These are phyloP conservation scores for Hirtodrosophila trivittata DNA, from an alignment of 2,888 invertebrate genomes.

Conservation along the genomic window DNA sequence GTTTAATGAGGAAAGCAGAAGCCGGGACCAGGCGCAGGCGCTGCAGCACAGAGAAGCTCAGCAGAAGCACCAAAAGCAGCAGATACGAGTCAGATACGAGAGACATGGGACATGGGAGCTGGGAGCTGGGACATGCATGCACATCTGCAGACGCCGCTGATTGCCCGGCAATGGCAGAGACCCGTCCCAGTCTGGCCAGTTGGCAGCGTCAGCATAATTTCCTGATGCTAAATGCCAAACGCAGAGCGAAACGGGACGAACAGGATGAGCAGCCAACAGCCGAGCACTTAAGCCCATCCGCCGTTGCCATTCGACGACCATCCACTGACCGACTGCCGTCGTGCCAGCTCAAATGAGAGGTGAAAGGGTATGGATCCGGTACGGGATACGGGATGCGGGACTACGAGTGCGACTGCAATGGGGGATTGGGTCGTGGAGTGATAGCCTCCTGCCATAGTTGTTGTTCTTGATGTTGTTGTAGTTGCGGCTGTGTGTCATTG, in stretches of 20 bases:
- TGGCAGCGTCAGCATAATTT: conserved; percentile 83
- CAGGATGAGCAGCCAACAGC: conserved; percentile 36
- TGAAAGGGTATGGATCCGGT: conserved; percentile 10
- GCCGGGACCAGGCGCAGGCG: conserved; percentile 46
- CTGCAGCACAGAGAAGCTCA: conserved; percentile 31
- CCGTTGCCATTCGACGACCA: conserved; percentile 46
- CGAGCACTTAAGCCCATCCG: conserved; percentile 73
- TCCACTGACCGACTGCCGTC: conserved; percentile 58
- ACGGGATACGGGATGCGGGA: background rate
- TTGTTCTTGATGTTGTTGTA: conserved; percentile 35
- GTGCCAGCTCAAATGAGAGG: conserved; percentile 38
- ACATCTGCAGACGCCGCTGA: conserved; percentile 74
- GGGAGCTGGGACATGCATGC: conserved; percentile 59
- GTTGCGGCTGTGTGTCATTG: conserved; percentile 73
- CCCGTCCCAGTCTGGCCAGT: conserved; percentile 50
- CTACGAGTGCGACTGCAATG: background rate
- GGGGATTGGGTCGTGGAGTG: conserved; percentile 21
- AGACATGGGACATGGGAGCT: conserved; percentile 48
- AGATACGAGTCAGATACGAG: conserved; percentile 64
- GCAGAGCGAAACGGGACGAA: conserved; percentile 33
- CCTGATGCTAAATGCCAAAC: conserved; percentile 82
- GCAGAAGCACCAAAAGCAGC: conserved; percentile 1
- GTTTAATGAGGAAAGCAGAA: conserved; percentile 65
- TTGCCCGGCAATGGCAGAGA: conserved; percentile 54
- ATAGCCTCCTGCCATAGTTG: conserved; percentile 22